Base-by-base conservation (phyloP, 2,888 invertebrate species). In the Psococerastis gibbosa region DNA sequence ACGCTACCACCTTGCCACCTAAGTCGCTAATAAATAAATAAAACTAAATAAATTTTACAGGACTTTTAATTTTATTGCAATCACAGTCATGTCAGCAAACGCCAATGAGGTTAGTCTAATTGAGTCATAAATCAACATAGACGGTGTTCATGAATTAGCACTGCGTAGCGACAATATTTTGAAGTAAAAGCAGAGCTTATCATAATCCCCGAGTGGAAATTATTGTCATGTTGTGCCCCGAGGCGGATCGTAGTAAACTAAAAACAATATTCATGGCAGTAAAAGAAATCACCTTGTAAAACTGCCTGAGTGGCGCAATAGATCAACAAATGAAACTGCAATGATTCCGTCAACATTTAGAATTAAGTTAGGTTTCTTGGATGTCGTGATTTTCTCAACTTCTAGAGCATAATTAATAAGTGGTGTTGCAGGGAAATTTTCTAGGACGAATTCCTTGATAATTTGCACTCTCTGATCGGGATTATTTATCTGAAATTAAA, bases 321-420 rank as follows among this genome's bases (percentile, higher is more conserved):
- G 75, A 61, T 98, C 98, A 18, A 98, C 97, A 67, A 98, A 95
- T 13, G 91, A 79, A 33, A 91, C 89, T 0, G 94, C 98, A 54
- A 99, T 95, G 50, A 95, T 84, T 45, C 98, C 98, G 65, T 98
- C 98, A 16, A 99, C 98, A 64, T 98, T 99, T 48, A 98, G 72
- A 60, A 99, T 99, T 45, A 98, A 73, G 68, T 99, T 98, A n/a
- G 98, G 98, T 66, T 98, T 98, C 73, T 98, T 98, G 54, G 92
- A 82, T 2, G 94, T 99, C 16, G 98, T 99, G 57, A 98, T 91
- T 58, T 95, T 94, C 57, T 98, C 98, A 27, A 98, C 97, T 66
- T 95, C 92, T 9, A 95, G 67, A 1, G 98, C 98, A 63, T 94
- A 98, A 49, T 83, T 73, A 9, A 97, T 73, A n/a, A 98, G 70